Percentiles rank a stretch among this genome's conserved stretches.
phyloP scores from a whole-genome alignment of 2,888 invertebrate species.

The Agrilus mali region DNA sequence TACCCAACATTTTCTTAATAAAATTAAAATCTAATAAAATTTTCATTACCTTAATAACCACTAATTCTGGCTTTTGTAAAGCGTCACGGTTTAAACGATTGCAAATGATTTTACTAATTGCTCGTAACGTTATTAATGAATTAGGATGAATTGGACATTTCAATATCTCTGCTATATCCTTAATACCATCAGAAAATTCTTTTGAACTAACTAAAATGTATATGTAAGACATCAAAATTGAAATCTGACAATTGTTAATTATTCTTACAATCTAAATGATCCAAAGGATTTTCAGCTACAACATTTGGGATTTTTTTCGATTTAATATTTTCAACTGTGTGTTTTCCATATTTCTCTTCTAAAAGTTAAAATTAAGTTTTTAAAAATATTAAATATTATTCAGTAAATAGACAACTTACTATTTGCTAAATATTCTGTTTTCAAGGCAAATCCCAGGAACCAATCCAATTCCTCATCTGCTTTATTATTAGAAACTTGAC shows the following conservation, averaged over 20 bases:
- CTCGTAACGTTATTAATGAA: slow-evolving; percentile 62
- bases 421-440: slow-evolving; percentile 72
- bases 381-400: slow-evolving; percentile 3
- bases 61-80: slow-evolving; percentile 40
- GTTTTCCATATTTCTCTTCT: slow-evolving; percentile 58
- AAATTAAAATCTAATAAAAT: slow-evolving; percentile 1
- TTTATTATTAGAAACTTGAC: slow-evolving; percentile 49
- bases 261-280: slow-evolving; percentile 73
- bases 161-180: slow-evolving; percentile 62
- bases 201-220: slow-evolving; percentile 58
- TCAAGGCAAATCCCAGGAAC: slow-evolving; percentile 72
- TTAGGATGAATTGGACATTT: slow-evolving; percentile 71
- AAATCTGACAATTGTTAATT: slow-evolving; percentile 35
- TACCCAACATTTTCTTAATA: background rate
- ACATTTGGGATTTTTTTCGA: slow-evolving; percentile 54
- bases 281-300: slow-evolving; percentile 69
- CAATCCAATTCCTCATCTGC: slow-evolving; percentile 67
- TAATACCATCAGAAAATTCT: slow-evolving; percentile 75
- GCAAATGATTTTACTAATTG: slow-evolving; percentile 48
- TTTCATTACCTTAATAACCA: slow-evolving; percentile 32
- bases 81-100: slow-evolving; percentile 46
- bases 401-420: slow-evolving; percentile 35
- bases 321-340: slow-evolving; percentile 49
- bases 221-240: slow-evolving; percentile 18
- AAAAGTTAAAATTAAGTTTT: slow-evolving; percentile 25